Evolutionary conservation across 2,113 vertebrate species (phyloP), one percentile per base, ranked within the genome.

Genomic region (Lanius ludovicianus): DNA sequence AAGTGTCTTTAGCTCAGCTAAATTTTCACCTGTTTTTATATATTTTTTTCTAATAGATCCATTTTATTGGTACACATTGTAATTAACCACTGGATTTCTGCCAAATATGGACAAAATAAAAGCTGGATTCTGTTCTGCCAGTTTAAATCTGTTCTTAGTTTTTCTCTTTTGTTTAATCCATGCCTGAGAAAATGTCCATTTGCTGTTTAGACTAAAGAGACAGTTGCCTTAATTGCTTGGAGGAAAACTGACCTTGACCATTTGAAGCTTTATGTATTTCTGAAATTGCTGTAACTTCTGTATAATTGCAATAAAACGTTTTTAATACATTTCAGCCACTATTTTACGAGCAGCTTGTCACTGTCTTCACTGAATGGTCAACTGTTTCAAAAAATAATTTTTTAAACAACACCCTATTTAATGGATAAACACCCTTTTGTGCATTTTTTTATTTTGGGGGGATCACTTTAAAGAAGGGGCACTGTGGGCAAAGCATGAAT

Each of bases 251-350:
- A 70, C 41, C 62, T 70, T 85, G 23, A 93, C 33, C 18, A 27
- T 62, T 80, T 88, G 53, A 94, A 92, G 73, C 69, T 95, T 64
- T 78, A n/a, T 73, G 64, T 96, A 71, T 71, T 87, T 81, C 85
- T 90, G 39, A 39, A 92, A 81, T 84, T 88, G 76, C 64, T 95
- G 68, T 95, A 91, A 90, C 13, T 86, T 80, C 64, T 94, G 77
- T 93, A 35, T 59, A 73, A 79, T 56, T 86, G 89, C 93, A 96
- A 96, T 97, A 96, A 96, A 96, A 71, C 28, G 9, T 93, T 97
- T 96, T 92, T 65, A 79, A 64, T 89, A 46, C 39, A 60, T 28
- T 59, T 70, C 44, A 75, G 59, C 19, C 4, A 10, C 18, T 93
- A 7, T 80, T 79, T 84, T 37, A 69, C 6, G n/a, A 90, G 37